These are phyloP conservation scores for Hyperoodon ampullatus DNA, from an alignment of 2,113 vertebrate species.

Conservation along the genomic window DNA sequence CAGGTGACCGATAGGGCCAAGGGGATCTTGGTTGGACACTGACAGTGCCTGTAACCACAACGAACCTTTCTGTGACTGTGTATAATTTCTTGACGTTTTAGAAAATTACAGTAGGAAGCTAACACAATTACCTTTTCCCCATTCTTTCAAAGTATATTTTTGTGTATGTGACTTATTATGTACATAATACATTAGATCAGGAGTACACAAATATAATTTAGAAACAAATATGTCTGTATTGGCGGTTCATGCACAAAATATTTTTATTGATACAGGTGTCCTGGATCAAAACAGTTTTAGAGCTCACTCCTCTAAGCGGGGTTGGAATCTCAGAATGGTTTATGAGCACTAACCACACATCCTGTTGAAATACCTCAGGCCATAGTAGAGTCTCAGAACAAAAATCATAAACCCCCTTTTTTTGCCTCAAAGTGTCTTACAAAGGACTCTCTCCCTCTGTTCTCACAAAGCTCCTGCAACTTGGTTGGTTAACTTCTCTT, in stretches of 20 bases:
- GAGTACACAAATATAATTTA: not conserved
- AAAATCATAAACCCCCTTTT: not conserved
- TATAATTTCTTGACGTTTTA: not conserved
- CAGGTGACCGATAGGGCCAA: not conserved
- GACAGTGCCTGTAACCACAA: not conserved
- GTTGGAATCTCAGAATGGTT: conserved; percentile 23
- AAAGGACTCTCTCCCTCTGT: not conserved
- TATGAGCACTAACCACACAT: not conserved
- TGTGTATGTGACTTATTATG: not conserved
- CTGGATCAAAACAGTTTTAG: not conserved
- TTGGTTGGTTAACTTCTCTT: conserved; percentile 11
- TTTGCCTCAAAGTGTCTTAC: not conserved
- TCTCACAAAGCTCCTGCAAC: not conserved
- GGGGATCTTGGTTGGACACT: not conserved
- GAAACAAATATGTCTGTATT: not conserved
- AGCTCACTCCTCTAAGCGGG: not conserved
- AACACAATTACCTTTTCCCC: not conserved
- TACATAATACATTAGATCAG: not conserved
- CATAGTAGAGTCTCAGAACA: not conserved
- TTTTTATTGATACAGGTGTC: conserved; percentile 2
- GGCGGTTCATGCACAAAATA: not conserved
- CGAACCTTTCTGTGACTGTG: not conserved
- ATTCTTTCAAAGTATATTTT: conserved; percentile 22
- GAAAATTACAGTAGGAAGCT: not conserved
- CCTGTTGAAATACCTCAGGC: not conserved